Evolutionary conservation across 2,888 invertebrate species (phyloP).

Genomic region (Venusia cambrica): DNA sequence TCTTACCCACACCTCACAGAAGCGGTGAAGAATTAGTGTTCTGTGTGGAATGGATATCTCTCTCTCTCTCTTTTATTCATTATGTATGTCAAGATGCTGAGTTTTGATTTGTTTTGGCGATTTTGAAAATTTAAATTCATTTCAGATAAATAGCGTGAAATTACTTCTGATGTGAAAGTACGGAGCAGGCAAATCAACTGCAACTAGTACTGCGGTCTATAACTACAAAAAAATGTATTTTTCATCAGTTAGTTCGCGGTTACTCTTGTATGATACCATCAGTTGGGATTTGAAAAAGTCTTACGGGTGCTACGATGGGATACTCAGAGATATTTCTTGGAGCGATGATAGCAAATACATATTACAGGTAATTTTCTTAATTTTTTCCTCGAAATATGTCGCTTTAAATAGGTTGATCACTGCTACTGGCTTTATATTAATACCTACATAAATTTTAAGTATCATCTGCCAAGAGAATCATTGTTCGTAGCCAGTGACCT

Average conservation of each 20-base stretch:
- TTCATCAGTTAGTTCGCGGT: slow-evolving; percentile 77
- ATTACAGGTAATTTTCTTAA: slow-evolving; percentile 61
- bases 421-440: too few relatives aligned
- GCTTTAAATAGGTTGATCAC: too few relatives aligned
- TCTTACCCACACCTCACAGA: too few relatives aligned
- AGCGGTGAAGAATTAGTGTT: too few relatives aligned
- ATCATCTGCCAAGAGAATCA: slow-evolving; percentile 28
- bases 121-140: slow-evolving; percentile 4
- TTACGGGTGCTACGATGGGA: slow-evolving; percentile 69
- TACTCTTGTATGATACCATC: slow-evolving; percentile 78
- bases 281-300: slow-evolving; percentile 77
- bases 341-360: slow-evolving; percentile 77
- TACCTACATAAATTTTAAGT: too few relatives aligned
- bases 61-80: too few relatives aligned
- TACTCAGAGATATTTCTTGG: slow-evolving; percentile 70
- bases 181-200: slow-evolving; percentile 19
- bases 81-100: slow-evolving; percentile 23
- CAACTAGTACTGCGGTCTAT: slow-evolving; percentile 7
- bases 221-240: slow-evolving; percentile 70
- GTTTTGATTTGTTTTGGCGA: slow-evolving; percentile 17
- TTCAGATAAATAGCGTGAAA: slow-evolving; percentile 15
- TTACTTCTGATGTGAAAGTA: slow-evolving; percentile 21
- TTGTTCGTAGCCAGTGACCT: slow-evolving; percentile 27
- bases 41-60: too few relatives aligned
- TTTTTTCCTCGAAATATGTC: too few relatives aligned